phyloP scores from a whole-genome alignment of 2,113 vertebrate genomes.

The Malurus alboscapulatus region DNA sequence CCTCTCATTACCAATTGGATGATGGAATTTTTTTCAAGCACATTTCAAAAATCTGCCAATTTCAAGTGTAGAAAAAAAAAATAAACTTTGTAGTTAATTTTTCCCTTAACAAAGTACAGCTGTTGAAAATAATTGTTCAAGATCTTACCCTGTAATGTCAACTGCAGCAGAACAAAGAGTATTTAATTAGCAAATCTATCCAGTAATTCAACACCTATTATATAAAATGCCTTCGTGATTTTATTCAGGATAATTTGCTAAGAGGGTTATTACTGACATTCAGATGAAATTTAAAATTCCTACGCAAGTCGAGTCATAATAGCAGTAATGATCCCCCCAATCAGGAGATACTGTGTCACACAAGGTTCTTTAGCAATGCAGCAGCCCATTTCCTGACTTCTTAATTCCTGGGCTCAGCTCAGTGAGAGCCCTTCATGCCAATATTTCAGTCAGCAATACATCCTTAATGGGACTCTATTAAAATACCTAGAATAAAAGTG shows the following conservation, averaged over 20 bases:
- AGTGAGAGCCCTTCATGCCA: constrained; percentile 84
- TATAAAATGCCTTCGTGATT: constrained; percentile 95
- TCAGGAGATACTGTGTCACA: constrained; percentile 90
- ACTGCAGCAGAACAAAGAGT: constrained; percentile 88
- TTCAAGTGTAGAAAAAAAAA: constrained; percentile 75
- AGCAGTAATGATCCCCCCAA: constrained; percentile 97
- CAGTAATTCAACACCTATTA: constrained; percentile 94
- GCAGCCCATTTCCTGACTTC: constrained; percentile 85
- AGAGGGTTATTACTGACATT: constrained; percentile 98
- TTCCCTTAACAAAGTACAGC: constrained; percentile 86
- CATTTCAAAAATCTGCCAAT: constrained; percentile 84
- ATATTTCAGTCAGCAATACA: constrained; percentile 85
- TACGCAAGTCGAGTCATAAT: constrained; percentile 91
- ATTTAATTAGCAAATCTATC: constrained; percentile 95
- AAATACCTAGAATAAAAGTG: constrained; percentile 82
- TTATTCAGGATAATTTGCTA: constrained; percentile 99
- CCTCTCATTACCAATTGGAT: constrained; percentile 80
- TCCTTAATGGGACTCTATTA: constrained; percentile 85
- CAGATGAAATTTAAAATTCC: constrained; percentile 96
- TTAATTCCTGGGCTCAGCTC: constrained; percentile 85
- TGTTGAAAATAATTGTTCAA: constrained; percentile 87
- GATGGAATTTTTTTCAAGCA: constrained; percentile 81
- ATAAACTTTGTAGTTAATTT: constrained; percentile 86
- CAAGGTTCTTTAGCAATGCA: constrained; percentile 82
- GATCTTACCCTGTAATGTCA: constrained; percentile 89